Evolutionary conservation across 2,797 vertebrate genomes (phyloP).

Genomic region (Okamejei kenojei): DNA sequence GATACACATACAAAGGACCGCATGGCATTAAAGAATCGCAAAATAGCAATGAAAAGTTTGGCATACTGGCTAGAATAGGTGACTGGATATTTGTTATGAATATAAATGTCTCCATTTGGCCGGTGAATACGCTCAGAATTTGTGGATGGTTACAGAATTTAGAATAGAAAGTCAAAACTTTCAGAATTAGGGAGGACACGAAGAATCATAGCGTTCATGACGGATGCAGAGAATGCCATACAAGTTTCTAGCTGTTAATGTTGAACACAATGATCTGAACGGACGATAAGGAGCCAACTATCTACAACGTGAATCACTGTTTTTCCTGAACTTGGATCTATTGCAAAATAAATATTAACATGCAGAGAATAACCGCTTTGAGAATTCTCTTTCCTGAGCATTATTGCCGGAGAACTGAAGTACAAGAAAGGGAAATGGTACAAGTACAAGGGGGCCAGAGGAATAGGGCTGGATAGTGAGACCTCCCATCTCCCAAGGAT

Average conservation of each 20-base stretch:
- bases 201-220: background rate
- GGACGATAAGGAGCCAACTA: background rate
- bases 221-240: background rate
- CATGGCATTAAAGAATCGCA: too few relatives aligned
- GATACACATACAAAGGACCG: background rate
- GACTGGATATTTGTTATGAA: background rate
- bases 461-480: too few relatives aligned
- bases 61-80: too few relatives aligned
- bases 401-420: background rate
- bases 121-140: background rate
- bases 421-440: background rate
- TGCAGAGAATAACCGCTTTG: background rate
- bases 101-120: background rate
- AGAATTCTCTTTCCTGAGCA: too few relatives aligned
- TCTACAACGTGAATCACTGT: background rate
- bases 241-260: background rate
- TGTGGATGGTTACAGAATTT: background rate
- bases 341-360: background rate
- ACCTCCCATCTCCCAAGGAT: too few relatives aligned
- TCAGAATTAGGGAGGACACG: background rate
- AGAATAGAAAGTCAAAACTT: background rate
- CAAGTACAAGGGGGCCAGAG: too few relatives aligned
- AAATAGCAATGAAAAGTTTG: background rate
- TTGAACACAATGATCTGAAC: background rate
- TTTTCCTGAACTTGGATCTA: background rate